Evolutionary conservation across 1,140 invertebrate species (phyloP), one percentile per base, ranked within the genome.

Genomic region (Neodiprion lecontei): DNA sequence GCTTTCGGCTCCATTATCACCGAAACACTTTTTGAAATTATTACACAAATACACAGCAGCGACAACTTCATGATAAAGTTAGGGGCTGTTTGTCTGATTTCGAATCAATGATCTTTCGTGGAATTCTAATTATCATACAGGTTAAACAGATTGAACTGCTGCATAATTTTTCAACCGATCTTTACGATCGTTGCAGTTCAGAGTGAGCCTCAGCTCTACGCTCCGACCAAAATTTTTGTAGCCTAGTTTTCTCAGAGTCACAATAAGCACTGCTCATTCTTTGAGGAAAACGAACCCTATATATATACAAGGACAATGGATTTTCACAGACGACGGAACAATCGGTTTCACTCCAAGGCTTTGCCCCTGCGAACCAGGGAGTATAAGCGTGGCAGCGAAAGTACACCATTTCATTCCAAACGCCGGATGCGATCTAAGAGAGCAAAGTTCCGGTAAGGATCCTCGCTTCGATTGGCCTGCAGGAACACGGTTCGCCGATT

Each of bases 291-390:
- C 11, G n/a, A 17, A 61, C n/a, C 53, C 53, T 17, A 14, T 17
- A 61, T 61, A 61, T 61, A 9, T 61, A 61, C 4, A 61, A 61
- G n/a, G 53, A 61, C 53, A 61, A 61, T 61, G 74, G 73, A 72
- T 71, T 70, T 87, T 87, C 83, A 81, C 84, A 85, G 82, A 78
- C 79, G 79, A 82, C 72, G 78, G 83, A 86, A 87, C 83, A 88
- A 88, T 88, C 78, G 81, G 85, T 88, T 87, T 88, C 86, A 85
- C 86, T 88, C 73, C 11, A 61, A 61, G n/a, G 9, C 11, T 61
- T 61, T 17, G n/a, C 11, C 53, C 53, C 28, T 40, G 28, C 28
- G 28, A 40, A 40, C 28, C 28, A 72, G 77, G 40, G 75, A 75
- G 82, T 86, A 80, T 79, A 77, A 74, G 74, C 72, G 69, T 74